phyloP scores from a whole-genome alignment of 2,113 vertebrate genomes.

The Spea bombifrons region DNA sequence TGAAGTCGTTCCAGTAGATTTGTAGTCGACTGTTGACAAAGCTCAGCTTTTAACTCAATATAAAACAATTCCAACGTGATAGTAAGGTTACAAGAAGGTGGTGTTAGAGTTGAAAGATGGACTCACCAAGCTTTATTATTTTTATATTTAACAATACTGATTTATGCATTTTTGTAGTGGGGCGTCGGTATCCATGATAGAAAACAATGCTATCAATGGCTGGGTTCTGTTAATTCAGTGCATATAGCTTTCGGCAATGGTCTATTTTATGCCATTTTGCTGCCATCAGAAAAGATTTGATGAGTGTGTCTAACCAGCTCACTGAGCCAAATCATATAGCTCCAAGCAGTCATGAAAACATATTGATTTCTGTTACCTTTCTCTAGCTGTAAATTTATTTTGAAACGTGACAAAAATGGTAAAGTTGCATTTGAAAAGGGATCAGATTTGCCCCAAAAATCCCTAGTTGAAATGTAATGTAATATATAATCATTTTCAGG shows the following conservation, averaged over 20 bases:
- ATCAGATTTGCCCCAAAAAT: slow-evolving; percentile 2
- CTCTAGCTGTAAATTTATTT: slow-evolving; percentile 57
- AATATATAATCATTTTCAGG: not conserved
- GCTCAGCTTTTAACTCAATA: too few species aligned
- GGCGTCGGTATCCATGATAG: not conserved
- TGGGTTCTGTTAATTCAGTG: slow-evolving; percentile 34
- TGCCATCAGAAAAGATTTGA: slow-evolving; percentile 53
- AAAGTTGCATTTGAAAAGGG: slow-evolving; percentile 47
- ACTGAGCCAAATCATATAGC: slow-evolving; percentile 62
- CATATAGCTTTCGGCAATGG: slow-evolving; percentile 44
- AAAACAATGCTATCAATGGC: slow-evolving; percentile 35
- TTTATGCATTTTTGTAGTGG: not conserved
- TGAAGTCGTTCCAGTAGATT: too few species aligned
- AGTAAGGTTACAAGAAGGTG: too few species aligned
- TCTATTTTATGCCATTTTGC: slow-evolving; percentile 47
- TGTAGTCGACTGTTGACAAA: too few species aligned
- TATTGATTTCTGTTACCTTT: slow-evolving; percentile 57
- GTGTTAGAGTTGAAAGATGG: too few species aligned
- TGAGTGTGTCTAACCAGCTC: slow-evolving; percentile 54
- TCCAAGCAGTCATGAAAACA: slow-evolving; percentile 54
- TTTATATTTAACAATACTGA: not conserved
- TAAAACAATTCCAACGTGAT: too few species aligned
- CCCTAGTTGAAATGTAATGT: not conserved
- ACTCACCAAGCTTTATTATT: too few species aligned
- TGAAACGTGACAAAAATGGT: slow-evolving; percentile 58